A percentile compares a stretch with the other conserved stretches of the same genome.
Conservation (phyloP, 2,113 vertebrate genomes). For the Tyrannus savana region DNA sequence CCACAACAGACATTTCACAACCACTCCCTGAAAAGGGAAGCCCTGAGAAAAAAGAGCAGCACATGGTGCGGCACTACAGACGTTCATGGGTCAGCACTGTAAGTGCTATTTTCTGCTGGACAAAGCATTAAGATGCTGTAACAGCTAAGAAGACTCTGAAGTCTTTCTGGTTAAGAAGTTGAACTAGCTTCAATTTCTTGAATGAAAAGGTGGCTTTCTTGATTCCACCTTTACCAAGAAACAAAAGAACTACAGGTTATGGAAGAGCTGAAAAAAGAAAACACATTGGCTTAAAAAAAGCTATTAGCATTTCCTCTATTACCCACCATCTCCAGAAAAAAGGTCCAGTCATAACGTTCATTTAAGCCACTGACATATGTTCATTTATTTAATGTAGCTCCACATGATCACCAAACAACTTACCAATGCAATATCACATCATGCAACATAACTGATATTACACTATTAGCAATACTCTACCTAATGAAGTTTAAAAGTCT, state of each 20-base stretch:
- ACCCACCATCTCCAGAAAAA: not conserved
- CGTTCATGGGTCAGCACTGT: not conserved
- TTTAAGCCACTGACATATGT: not conserved
- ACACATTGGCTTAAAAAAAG: not conserved
- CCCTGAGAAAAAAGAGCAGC: not conserved
- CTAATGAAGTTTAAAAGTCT: not conserved
- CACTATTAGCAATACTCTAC: not conserved
- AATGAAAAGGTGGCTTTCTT: not conserved
- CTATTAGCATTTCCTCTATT: not conserved
- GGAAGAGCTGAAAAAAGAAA: constrained; percentile 5
- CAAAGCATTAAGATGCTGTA: not conserved
- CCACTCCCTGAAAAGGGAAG: not conserved
- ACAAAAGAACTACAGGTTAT: not conserved
- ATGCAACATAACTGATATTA: not conserved
- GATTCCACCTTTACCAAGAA: not conserved
- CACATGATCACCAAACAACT: not conserved
- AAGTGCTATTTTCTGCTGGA: not conserved
- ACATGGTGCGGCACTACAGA: not conserved
- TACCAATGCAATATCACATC: not conserved
- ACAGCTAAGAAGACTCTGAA: not conserved
- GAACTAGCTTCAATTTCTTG: constrained; percentile 39
- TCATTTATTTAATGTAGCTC: not conserved
- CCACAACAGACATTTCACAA: not conserved
- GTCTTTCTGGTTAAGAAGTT: constrained; percentile 27
- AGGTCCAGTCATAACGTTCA: constrained; percentile 11